Base-by-base conservation (phyloP, 2,888 invertebrate genomes). In the Orchesella flavescens region DNA sequence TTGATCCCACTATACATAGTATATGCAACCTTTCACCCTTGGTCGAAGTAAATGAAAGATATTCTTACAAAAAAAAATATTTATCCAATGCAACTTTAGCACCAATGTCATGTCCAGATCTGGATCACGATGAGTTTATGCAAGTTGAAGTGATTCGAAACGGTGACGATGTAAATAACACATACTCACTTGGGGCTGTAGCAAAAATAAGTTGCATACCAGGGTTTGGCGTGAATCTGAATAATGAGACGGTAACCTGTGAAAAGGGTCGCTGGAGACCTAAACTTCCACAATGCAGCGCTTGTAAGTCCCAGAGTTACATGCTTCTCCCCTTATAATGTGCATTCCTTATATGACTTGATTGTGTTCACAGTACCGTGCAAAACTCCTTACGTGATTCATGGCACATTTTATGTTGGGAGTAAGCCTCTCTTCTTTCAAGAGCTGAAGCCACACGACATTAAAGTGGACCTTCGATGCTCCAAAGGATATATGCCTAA, bases 221-320 rank as follows among this genome's bases (percentile, higher is more conserved):
- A 86, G 95, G 95, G 1, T 95, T 95, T 89, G 93, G 93, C 15
- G 91, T 94, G 1, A 96, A 95, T 89, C 91, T 95, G 83, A 93
- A 93, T 79, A 95, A 95, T 89, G 92, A 93, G 4, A 95, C 95
- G 0, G 94, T 94, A 0, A 43, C 34, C 0, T 85, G 83, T 53
- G 85, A 83, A 15, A 92, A 95, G 85, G 96, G 97, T 0, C 92
- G 94, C 86, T 97, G 97, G 97, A 94, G 94, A 88, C 96, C 96
- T 0, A 93, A 93, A 84, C 94, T 93, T 88, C 96, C 97, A 0
- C 92, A 93, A 88, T 97, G 97, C 90, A 92, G 93, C 89, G 94
- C 96, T 89, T 91, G 95, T 95, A 91, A 92, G 84, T 1, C 17
- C 7, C 34, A 4, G 7, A 4, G 2, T 34, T 34, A 34, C 34